phyloP scores from a whole-genome alignment of 2,113 vertebrate species.

The Mirza zaza region DNA sequence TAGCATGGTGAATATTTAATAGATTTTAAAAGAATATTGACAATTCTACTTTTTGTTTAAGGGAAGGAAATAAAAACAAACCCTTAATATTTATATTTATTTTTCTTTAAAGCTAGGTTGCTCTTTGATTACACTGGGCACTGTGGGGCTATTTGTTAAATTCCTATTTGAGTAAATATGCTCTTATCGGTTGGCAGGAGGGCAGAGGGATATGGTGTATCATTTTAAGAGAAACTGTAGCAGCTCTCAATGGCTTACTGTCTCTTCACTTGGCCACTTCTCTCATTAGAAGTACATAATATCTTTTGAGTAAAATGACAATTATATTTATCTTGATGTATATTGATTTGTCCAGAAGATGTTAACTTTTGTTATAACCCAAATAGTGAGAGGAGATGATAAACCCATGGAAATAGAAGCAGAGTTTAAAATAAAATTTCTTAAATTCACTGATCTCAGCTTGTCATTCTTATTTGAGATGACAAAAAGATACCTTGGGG shows the following conservation, averaged over 20 bases:
- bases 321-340: neutral
- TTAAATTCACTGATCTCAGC: conserved; percentile 34
- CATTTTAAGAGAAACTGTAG: neutral
- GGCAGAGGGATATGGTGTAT: neutral
- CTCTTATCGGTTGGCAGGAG: neutral
- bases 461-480: conserved; percentile 59
- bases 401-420: neutral
- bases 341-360: conserved; percentile 47
- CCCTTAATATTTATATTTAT: neutral
- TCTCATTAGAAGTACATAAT: neutral
- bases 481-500: conserved; percentile 53
- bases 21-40: conserved; percentile 10
- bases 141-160: neutral
- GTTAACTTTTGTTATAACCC: conserved; percentile 18
- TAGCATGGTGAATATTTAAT: conserved; percentile 8
- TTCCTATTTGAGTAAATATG: neutral
- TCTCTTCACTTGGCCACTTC: neutral
- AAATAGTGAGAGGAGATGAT: neutral
- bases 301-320: conserved; percentile 28
- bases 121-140: neutral
- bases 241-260: neutral
- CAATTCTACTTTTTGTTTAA: conserved; percentile 40
- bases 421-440: conserved; percentile 54
- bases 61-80: neutral
- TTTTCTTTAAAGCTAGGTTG: neutral